phyloP scores from a whole-genome alignment of 2,888 invertebrate genomes.

The Tiliacea citrago region DNA sequence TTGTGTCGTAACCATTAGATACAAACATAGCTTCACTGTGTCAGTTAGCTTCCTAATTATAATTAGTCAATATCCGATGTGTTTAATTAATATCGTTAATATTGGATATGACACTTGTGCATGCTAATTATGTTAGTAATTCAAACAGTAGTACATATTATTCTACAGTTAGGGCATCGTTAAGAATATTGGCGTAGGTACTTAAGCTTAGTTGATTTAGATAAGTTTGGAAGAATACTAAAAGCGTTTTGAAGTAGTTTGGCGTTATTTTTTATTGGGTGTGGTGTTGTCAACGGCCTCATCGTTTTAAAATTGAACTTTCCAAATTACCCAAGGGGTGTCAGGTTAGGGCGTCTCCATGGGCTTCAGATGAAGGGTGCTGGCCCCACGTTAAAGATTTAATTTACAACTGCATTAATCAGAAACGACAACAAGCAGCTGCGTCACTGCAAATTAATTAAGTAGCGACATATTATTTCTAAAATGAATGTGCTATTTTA shows the following conservation, averaged over 20 bases:
- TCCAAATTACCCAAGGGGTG: conserved; percentile 6
- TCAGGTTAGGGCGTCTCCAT: neutral
- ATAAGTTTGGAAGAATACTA: neutral
- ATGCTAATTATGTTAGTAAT: conserved; percentile 26
- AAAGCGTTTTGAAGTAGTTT: neutral
- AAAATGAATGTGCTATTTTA: neutral
- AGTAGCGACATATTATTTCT: conserved; percentile 12
- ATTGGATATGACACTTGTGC: conserved; percentile 31
- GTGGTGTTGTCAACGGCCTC: neutral
- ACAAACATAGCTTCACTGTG: conserved; percentile 5
- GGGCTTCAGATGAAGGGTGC: conserved; percentile 22
- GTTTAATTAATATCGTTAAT: conserved; percentile 41
- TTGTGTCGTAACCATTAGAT: conserved; percentile 22
- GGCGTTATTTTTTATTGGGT: neutral
- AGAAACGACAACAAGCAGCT: conserved; percentile 51
- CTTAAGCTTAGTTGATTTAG: neutral
- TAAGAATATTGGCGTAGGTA: no score
- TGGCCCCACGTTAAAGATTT: conserved; percentile 17
- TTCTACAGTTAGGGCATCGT: conserved; percentile 3
- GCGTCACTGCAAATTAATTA: conserved; percentile 48
- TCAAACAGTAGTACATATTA: conserved; percentile 17
- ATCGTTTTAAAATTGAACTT: neutral
- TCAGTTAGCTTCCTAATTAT: conserved; percentile 37
- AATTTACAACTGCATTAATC: conserved; percentile 53
- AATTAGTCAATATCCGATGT: conserved; percentile 25